Conservation (phyloP, 2,797 vertebrate genomes). For the Euphonia xanthogaster region DNA sequence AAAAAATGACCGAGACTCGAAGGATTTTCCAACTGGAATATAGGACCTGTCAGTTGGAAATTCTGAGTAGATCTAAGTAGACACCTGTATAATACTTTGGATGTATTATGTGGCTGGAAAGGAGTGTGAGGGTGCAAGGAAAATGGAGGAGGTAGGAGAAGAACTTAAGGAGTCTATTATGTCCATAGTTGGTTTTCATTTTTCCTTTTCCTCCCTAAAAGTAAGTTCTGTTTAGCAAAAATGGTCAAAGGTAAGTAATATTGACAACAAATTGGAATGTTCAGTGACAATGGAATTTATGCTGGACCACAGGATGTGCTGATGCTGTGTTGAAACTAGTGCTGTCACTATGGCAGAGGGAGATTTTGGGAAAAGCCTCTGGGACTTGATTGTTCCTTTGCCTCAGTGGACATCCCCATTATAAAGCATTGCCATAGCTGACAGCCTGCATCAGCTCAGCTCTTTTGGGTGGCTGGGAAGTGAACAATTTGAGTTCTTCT, state of each 20-base stretch:
- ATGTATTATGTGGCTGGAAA: slow-evolving; percentile 13
- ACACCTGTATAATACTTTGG: slow-evolving; percentile 27
- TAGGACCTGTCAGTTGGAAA: slow-evolving; percentile 55
- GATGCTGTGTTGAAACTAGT: neutral
- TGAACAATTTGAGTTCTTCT: neutral
- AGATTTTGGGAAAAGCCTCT: neutral
- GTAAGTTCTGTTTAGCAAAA: neutral
- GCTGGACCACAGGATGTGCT: neutral
- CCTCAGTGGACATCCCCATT: neutral
- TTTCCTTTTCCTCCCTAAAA: neutral
- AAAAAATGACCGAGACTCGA: slow-evolving; percentile 9
- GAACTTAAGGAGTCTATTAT: neutral
- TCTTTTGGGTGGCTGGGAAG: neutral
- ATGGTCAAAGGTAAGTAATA: neutral
- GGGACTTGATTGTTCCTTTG: neutral
- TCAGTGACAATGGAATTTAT: neutral
- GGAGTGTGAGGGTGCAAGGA: neutral
- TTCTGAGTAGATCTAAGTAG: slow-evolving; percentile 40
- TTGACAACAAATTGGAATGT: neutral
- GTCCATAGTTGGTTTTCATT: neutral
- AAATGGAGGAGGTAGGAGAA: neutral
- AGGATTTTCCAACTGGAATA: slow-evolving; percentile 64
- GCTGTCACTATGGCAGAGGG: neutral
- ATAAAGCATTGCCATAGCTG: neutral
- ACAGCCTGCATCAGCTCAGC: neutral